These are phyloP conservation scores for Nesoenas mayeri DNA, from an alignment of 2,113 vertebrate species.

Conservation along the genomic window DNA sequence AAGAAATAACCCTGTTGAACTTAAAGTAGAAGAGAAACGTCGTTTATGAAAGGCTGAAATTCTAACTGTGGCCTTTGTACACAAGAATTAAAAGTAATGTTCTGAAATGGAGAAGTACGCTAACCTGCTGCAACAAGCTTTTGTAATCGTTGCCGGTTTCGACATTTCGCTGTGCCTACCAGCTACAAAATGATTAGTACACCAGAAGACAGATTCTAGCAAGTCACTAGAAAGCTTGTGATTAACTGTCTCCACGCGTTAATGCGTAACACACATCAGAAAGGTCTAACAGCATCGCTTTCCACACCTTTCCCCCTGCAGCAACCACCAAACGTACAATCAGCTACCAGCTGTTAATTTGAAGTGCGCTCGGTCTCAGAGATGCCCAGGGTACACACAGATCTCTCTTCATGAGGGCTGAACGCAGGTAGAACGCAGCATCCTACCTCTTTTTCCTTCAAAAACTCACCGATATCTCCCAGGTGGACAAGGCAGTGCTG, in stretches of 20 bases:
- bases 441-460: background rate
- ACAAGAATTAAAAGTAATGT: background rate
- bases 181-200: background rate
- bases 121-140: background rate
- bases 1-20: background rate
- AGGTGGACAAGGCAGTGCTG: constrained; percentile 99
- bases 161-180: background rate
- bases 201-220: background rate
- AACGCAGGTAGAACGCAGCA: background rate
- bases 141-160: background rate
- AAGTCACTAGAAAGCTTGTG: constrained; percentile 18
- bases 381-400: background rate
- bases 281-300: background rate
- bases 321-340: background rate
- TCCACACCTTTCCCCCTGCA: background rate
- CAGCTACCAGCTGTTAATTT: background rate
- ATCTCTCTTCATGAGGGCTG: background rate
- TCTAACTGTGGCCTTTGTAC: background rate
- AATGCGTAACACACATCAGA: background rate
- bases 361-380: background rate
- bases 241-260: background rate
- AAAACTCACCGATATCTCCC: constrained; percentile 94
- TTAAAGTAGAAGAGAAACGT: background rate
- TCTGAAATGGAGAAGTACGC: background rate
- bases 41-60: background rate